These are phyloP conservation scores for Brachionus asplanchnoidis DNA, from an alignment of 1,140 invertebrate genomes.

Conservation along the genomic window DNA sequence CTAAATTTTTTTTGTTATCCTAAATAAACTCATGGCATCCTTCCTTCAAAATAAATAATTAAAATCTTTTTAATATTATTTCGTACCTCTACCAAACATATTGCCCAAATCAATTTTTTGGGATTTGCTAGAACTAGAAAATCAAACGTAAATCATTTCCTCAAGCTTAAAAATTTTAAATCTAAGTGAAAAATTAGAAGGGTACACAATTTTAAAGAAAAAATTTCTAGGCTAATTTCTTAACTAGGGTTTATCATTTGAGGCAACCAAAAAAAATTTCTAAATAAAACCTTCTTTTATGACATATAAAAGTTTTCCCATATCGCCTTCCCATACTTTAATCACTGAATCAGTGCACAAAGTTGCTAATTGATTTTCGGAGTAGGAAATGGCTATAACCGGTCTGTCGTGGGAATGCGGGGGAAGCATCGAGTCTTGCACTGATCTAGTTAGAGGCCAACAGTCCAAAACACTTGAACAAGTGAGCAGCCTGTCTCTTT, in stretches of 20 bases:
- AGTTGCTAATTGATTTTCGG: slow-evolving; percentile 53
- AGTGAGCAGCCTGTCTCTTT: slow-evolving; percentile 52
- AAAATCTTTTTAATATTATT: too few relatives aligned
- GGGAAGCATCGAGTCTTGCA: slow-evolving; percentile 54
- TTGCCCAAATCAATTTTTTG: too few relatives aligned
- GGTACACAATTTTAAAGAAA: neutral
- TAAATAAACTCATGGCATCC: too few relatives aligned
- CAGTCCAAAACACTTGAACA: slow-evolving; percentile 55
- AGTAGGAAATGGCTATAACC: slow-evolving; percentile 45
- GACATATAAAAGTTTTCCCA: slow-evolving; percentile 50
- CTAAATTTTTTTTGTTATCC: too few relatives aligned
- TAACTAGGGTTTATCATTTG: neutral
- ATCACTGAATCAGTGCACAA: slow-evolving; percentile 54
- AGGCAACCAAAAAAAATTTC: too few relatives aligned
- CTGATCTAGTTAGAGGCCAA: slow-evolving; percentile 53
- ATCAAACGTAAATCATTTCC: neutral
- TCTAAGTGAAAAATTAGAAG: too few relatives aligned
- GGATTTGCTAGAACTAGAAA: neutral
- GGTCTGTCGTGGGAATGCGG: slow-evolving; percentile 55
- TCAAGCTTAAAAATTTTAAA: neutral
- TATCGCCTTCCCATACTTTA: slow-evolving; percentile 55
- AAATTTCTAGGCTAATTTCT: neutral
- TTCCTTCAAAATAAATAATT: too few relatives aligned
- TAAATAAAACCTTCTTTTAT: slow-evolving; percentile 46
- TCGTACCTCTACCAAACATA: too few relatives aligned